Evolutionary conservation across 2,888 invertebrate genomes (phyloP), one percentile per base, ranked within the genome.

Genomic region (Ophraella communa): DNA sequence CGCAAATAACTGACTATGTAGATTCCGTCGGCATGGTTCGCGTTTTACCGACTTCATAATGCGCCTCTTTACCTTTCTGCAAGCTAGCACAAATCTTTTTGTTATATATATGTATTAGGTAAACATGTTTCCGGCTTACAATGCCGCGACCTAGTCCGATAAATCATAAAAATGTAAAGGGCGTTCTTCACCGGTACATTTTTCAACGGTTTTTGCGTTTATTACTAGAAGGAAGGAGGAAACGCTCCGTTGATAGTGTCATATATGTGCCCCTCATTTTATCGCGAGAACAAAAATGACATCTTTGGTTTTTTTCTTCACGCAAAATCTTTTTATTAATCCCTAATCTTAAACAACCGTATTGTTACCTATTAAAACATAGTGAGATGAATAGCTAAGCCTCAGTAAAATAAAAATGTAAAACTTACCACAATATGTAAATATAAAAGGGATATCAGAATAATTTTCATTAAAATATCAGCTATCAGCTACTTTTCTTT

Each of bases 91-190:
- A 56, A 62, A 56, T 56, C 62, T 56, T 56, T 62, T 62, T 62
- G 62, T 62, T 62, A 56, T 39, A 39, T n/a, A 39, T 51, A 51
- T 51, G 49, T 49, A 30, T 39, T 49, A 62, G 56, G 62, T 62
- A 62, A 62, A 62, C 62, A 62, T 49, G 62, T 56, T 56, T 56
- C 62, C 62, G 55, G 62, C 55, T 49, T 56, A 62, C 27, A 39
- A 56, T 27, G 49, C 55, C 10, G 42, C 23, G 20, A 42, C 17
- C 18, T 17, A 7, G 27, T 42, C 27, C 18, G 24, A 51, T 62
- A 51, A 30, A 56, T 62, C 58, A 51, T 11, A 33, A 39, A 51
- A 47, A 59, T 59, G 51, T 35, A 17, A 17, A 27, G 49, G 24
- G 14, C 24, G 17, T 51, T 51, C 49, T 27, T 51, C 14, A 27